Evolutionary conservation across 2,797 vertebrate genomes (phyloP).

Genomic region (Phrynocephalus forsythii): DNA sequence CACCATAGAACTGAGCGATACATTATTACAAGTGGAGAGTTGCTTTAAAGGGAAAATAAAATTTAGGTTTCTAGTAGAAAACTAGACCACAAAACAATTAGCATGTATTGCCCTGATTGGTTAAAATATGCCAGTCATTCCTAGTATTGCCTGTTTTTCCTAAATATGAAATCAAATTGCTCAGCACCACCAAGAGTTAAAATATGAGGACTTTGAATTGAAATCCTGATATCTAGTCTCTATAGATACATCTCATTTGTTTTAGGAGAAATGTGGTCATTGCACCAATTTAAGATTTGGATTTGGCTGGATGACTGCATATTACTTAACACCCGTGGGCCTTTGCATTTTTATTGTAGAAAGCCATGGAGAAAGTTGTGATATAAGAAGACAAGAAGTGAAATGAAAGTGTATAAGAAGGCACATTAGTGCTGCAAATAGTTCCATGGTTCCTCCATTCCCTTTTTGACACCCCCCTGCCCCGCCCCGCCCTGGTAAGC

Average conservation of each 20-base stretch:
- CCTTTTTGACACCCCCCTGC: not conserved
- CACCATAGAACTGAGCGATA: not conserved
- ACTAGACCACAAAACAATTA: not conserved
- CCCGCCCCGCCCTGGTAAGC: not conserved
- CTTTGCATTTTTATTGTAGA: not conserved
- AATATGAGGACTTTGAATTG: not conserved
- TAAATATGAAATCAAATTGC: conserved; percentile 3
- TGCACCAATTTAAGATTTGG: not conserved
- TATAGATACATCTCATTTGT: not conserved
- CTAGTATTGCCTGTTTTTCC: not conserved
- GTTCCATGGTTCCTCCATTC: not conserved
- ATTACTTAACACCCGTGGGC: not conserved
- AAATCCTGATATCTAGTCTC: not conserved
- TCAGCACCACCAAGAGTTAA: not conserved
- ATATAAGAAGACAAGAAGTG: not conserved
- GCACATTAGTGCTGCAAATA: not conserved
- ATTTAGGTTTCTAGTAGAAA: conserved; percentile 38
- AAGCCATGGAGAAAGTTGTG: not conserved
- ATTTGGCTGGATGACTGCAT: not conserved
- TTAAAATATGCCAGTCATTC: not conserved
- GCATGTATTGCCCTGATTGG: not conserved
- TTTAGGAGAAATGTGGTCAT: not conserved
- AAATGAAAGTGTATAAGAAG: not conserved
- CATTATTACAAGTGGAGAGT: accelerated
- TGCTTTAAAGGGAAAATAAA: conserved; percentile 8